Evolutionary conservation across 2,888 invertebrate species (phyloP).

Genomic region (Ferrisia virgata): DNA sequence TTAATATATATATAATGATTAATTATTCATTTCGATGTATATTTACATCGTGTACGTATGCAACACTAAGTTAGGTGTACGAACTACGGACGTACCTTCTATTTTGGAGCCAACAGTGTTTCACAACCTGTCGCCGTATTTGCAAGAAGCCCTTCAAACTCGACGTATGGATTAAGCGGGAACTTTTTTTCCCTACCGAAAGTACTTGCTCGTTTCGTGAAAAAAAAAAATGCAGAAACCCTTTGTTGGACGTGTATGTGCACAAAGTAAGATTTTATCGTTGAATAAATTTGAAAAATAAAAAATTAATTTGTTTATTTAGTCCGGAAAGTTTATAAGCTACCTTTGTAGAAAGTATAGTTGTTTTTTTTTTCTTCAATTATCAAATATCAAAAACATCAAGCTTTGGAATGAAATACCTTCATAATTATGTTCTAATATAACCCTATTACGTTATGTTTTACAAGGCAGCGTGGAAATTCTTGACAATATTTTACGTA

Average conservation of each 20-base stretch:
- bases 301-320: background rate
- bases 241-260: background rate
- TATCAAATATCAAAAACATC: background rate
- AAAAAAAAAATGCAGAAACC: background rate
- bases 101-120: background rate
- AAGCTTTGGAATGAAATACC: background rate
- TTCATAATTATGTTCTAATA: background rate
- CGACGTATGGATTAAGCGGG: background rate
- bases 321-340: background rate
- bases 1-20: too few species aligned
- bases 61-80: too few species aligned
- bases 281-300: background rate
- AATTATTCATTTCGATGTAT: slow-evolving; percentile 13
- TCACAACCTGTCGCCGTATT: background rate
- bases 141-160: background rate
- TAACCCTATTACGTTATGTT: background rate
- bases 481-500: background rate
- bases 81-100: background rate
- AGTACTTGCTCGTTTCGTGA: background rate
- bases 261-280: background rate
- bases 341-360: background rate
- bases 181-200: background rate
- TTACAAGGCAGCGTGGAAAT: background rate
- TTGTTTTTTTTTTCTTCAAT: background rate
- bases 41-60: background rate